A percentile compares a stretch with the other conserved stretches of the same genome.
These are phyloP conservation scores for Carlito syrichta DNA, from an alignment of 2,113 vertebrate genomes.

Conservation along the genomic window DNA sequence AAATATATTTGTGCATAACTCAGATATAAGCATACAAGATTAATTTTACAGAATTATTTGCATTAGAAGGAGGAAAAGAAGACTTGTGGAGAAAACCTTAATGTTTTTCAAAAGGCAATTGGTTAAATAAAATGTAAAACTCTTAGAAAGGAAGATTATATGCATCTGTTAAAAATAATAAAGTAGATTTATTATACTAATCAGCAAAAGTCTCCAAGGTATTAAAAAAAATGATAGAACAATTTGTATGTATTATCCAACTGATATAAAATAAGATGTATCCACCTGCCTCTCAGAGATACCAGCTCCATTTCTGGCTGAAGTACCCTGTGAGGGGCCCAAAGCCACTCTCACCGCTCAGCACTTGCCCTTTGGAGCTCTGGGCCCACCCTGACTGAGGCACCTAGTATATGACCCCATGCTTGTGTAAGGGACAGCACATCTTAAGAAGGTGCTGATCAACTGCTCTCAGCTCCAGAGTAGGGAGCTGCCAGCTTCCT, in stretches of 20 bases:
- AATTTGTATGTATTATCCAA: background rate
- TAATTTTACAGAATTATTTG: background rate
- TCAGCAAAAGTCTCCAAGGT: background rate
- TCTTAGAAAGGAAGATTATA: background rate
- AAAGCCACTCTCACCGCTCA: too few species aligned
- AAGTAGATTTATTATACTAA: background rate
- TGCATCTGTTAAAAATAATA: background rate
- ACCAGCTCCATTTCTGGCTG: too few species aligned
- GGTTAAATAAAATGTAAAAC: conserved; percentile 1
- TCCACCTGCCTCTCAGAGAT: background rate
- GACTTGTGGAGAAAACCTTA: background rate
- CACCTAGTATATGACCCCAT: too few species aligned
- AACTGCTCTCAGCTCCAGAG: too few species aligned
- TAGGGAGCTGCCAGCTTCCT: too few species aligned
- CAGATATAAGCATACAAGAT: background rate
- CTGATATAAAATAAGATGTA: background rate
- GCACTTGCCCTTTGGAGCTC: too few species aligned
- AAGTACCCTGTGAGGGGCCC: too few species aligned
- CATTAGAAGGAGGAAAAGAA: background rate
- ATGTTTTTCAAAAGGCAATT: background rate
- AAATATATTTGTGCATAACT: background rate
- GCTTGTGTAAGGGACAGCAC: too few species aligned
- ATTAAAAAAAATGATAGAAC: conserved; percentile 6
- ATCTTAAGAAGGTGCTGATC: too few species aligned
- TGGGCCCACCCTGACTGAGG: too few species aligned